A percentile compares a stretch with the other conserved stretches of the same genome.
Evolutionary conservation across 2,888 invertebrate genomes (phyloP).

Genomic region (Mythimna ferrago): DNA sequence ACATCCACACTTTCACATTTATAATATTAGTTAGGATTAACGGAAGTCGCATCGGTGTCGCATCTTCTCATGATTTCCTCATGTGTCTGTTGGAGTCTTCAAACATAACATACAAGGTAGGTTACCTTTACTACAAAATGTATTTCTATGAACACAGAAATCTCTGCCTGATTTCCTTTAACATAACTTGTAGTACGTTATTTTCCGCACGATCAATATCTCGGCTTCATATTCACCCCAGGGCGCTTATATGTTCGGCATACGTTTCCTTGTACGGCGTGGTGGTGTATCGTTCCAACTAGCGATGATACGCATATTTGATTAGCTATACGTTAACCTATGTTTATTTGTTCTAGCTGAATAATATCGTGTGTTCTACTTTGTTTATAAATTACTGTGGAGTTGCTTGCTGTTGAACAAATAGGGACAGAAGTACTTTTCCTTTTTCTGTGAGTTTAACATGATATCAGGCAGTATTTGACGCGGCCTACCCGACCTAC

Average conservation of each 20-base stretch:
- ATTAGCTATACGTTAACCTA: slow-evolving; percentile 20
- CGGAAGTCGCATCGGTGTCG: no score
- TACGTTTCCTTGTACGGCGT: slow-evolving; percentile 3
- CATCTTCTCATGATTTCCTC: no score
- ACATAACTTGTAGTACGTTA: background rate
- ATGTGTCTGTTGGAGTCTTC: no score
- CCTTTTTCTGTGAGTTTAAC: no score
- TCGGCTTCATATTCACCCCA: slow-evolving; percentile 16
- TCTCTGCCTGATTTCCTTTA: background rate
- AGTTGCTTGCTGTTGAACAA: background rate
- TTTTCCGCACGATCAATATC: slow-evolving; percentile 21
- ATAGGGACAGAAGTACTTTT: background rate
- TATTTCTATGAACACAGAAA: background rate
- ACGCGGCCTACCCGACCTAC: no score
- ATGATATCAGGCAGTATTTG: no score
- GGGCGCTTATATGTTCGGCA: slow-evolving; percentile 6
- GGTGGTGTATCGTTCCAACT: slow-evolving; percentile 8
- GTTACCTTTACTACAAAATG: no score
- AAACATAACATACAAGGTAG: no score
- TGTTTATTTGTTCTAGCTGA: slow-evolving; percentile 36
- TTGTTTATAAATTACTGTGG: slow-evolving; percentile 19
- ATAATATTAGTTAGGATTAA: no score
- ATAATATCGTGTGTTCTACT: slow-evolving; percentile 23
- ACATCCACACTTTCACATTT: no score
- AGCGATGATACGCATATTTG: slow-evolving; percentile 36